Evolutionary conservation across 2,113 vertebrate genomes (phyloP), one percentile per base, ranked within the genome.

Genomic region (Macquaria ambigua): DNA sequence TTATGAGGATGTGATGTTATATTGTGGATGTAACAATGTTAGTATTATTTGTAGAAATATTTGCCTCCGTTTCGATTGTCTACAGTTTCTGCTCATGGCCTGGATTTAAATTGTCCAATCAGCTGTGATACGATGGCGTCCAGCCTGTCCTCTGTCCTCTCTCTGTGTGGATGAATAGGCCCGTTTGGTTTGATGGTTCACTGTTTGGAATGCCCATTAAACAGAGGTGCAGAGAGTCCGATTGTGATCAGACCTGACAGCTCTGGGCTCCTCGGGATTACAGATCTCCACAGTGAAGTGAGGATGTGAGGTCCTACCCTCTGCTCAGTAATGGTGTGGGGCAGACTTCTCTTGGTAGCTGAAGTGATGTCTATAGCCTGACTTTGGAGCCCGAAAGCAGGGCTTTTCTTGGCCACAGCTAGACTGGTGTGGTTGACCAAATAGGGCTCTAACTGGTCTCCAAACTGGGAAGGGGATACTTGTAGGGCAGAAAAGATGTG

Each of bases 191-290:
- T 83, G 66, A 69, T 58, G 74, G 58, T 64, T 41, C 41, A 21
- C 68, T 79, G 79, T 77, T 50, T n/a, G 69, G 74, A 70, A n/a
- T 12, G 55, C 21, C 82, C 18, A 48, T 83, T 88, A 78, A 77
- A n/a, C 15, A 14, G 71, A 73, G 77, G 71, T 50, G 67, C 58
- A 61, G 61, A 78, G 77, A 53, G n/a, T 28, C 56, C 9, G 20
- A 58, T 21, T 5, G 43, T 81, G 77, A 87, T 87, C 37, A 5
- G 52, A 67, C 15, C 11, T 64, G 93, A 91, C 87, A 89, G 86
- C 73, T 88, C 68, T 64, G 72, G 74, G 71, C 68, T 87, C 61
- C 25, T 62, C 37, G 1, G 68, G 41, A 34, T 77, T 43, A n/a
- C 77, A 87, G 43, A 34, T 31, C 31, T 74, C n/a, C 50, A 56